Conservation (phyloP, 1,140 invertebrate genomes). For the Apis mellifera region Amel_HAv3.1 CM009933.2:8299001-8299500, state of each 20-base stretch:
- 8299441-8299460: slow-evolving; percentile 7
- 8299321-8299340: background rate
- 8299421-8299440: slow-evolving; percentile 28
- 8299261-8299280: no score
- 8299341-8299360: slow-evolving; percentile 1
- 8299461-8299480: background rate
- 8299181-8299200: background rate
- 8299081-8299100: background rate
- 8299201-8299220: background rate
- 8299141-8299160: background rate
- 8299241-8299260: background rate
- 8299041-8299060: slow-evolving; percentile 1
- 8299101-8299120: background rate
- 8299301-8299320: background rate
- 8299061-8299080: slow-evolving; percentile 4
- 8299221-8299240: background rate
- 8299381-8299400: background rate
- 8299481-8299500: background rate
- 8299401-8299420: slow-evolving; percentile 13
- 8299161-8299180: background rate
- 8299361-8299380: slow-evolving; percentile 10
- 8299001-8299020: slow-evolving; percentile 19
- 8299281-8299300: background rate
- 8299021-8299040: background rate
- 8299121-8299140: background rate